A percentile compares a stretch with the other conserved stretches of the same genome.
Conservation (phyloP, 2,888 invertebrate genomes). For the Actias luna region DNA sequence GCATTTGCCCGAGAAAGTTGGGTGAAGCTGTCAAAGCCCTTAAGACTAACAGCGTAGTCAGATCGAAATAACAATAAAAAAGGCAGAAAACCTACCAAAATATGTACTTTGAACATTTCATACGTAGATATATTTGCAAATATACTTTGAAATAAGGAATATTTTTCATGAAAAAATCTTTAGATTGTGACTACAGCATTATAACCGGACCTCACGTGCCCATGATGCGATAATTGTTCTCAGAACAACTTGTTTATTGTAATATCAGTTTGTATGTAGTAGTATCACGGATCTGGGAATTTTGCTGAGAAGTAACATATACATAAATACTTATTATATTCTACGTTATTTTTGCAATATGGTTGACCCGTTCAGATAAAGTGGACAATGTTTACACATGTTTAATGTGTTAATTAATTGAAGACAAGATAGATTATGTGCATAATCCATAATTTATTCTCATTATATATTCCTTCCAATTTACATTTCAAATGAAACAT, state of each 20-base stretch:
- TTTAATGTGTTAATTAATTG: not conserved
- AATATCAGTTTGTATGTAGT: slow-evolving; percentile 9
- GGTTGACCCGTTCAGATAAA: not conserved
- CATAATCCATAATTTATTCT: not conserved
- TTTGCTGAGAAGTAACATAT: not conserved
- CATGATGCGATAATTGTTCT: slow-evolving; percentile 18
- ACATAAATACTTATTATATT: not conserved
- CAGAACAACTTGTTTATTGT: slow-evolving; percentile 19
- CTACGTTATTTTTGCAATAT: not conserved
- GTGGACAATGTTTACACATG: not conserved
- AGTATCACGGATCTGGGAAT: slow-evolving; percentile 4
- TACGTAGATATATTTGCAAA: not conserved
- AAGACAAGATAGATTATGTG: not conserved
- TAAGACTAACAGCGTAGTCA: too few relatives aligned
- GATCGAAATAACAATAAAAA: too few relatives aligned
- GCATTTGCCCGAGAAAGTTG: too few relatives aligned
- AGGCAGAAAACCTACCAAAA: too few relatives aligned
- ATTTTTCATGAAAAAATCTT: slow-evolving; percentile 9
- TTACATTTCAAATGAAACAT: too few relatives aligned
- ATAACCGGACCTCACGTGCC: slow-evolving; percentile 15
- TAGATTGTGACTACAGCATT: slow-evolving; percentile 9
- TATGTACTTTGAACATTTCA: too few relatives aligned
- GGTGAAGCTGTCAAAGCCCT: too few relatives aligned
- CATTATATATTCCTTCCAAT: too few relatives aligned
- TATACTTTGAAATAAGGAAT: not conserved